These are phyloP conservation scores for Turritopsis dohrnii DNA, from an alignment of 30 jellyfish, hydroid and myxozoan species.

Conservation along the genomic window DNA sequence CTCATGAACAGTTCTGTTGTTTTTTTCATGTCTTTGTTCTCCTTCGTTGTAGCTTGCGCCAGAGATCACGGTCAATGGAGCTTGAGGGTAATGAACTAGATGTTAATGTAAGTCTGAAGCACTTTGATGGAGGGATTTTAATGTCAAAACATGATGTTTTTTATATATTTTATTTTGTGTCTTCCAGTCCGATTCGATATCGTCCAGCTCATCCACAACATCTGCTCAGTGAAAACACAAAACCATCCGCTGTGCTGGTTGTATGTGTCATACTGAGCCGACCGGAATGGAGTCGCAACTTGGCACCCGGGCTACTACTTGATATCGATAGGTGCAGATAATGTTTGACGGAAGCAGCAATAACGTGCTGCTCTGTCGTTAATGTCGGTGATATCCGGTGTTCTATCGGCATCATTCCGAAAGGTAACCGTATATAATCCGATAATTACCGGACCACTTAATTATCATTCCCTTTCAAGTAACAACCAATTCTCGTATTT, in stretches of 20 bases:
- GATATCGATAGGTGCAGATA: no score
- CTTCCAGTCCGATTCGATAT: not conserved
- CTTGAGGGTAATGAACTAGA: constrained; percentile 13
- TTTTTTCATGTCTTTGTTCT: not conserved
- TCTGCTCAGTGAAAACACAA: not conserved
- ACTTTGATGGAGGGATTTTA: not conserved
- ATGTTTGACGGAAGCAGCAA: no score
- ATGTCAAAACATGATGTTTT: not conserved
- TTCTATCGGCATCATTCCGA: not conserved
- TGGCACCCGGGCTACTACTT: no score
- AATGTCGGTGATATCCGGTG: no score
- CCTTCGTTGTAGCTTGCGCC: constrained; percentile 1
- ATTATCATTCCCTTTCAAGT: not conserved
- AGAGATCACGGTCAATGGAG: constrained; percentile 21
- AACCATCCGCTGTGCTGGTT: not conserved
- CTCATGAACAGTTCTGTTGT: not conserved
- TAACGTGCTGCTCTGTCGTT: no score
- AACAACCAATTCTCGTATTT: not conserved
- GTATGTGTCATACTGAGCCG: not conserved
- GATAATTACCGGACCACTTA: not conserved
- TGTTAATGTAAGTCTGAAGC: not conserved
- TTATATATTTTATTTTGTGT: not conserved
- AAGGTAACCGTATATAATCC: not conserved
- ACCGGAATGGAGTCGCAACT: not conserved
- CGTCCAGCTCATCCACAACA: not conserved